Percentiles rank a stretch among this genome's conserved stretches.
Evolutionary conservation across 2,888 invertebrate species (phyloP).

Genomic region (Meganola albula): DNA sequence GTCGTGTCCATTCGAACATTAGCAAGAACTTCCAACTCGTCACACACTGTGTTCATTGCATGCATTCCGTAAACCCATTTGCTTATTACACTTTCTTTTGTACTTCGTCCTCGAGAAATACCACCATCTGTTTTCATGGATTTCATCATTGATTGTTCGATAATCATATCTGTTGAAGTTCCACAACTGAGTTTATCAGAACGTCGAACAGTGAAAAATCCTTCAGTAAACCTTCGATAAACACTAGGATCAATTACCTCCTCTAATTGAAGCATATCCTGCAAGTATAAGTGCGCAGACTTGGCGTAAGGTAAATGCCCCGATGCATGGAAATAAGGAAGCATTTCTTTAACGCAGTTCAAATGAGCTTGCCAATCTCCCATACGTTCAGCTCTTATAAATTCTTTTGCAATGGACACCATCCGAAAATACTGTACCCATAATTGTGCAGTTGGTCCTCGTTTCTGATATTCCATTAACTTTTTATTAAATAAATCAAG

Average conservation of each 20-base stretch:
- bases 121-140: background rate
- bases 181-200: background rate
- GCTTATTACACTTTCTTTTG: background rate
- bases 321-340: conserved; percentile 40
- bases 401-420: conserved; percentile 25
- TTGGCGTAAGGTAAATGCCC: conserved; percentile 33
- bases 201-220: background rate
- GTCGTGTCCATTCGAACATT: background rate
- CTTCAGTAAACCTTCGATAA: background rate
- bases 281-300: conserved; percentile 23
- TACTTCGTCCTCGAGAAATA: conserved; percentile 35
- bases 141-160: background rate
- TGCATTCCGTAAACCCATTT: background rate
- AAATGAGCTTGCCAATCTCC: conserved; percentile 29
- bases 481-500: conserved; percentile 9
- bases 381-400: conserved; percentile 30
- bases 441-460: conserved; percentile 1
- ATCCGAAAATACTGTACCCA: conserved; percentile 26
- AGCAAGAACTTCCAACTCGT: background rate
- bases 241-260: background rate
- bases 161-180: background rate
- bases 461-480: conserved; percentile 2
- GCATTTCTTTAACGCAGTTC: conserved; percentile 15
- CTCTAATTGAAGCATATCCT: background rate
- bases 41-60: background rate